Evolutionary conservation across 2,113 vertebrate species (phyloP).

Genomic region (Chaetodon auriga): DNA sequence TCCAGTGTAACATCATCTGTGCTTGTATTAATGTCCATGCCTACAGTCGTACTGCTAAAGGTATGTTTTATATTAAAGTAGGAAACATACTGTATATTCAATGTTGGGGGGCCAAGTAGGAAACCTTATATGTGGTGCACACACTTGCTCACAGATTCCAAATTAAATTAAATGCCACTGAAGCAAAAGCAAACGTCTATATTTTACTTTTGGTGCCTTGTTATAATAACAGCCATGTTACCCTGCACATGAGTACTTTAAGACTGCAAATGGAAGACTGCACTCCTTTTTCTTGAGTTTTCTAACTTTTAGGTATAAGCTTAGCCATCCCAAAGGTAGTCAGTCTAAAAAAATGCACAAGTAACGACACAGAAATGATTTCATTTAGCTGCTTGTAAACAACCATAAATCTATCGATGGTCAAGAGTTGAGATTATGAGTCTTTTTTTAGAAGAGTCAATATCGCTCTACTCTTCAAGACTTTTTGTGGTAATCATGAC

Average conservation of each 20-base stretch:
- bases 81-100: neutral
- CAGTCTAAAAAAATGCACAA: neutral
- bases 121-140: constrained; percentile 15
- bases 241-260: neutral
- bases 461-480: neutral
- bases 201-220: constrained; percentile 12
- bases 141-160: constrained; percentile 17
- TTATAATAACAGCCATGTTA: neutral
- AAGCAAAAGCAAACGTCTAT: constrained; percentile 3
- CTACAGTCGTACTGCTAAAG: constrained; percentile 1
- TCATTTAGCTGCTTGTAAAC: neutral
- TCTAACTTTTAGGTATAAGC: neutral
- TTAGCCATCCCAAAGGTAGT: neutral
- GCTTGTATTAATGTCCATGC: constrained; percentile 16
- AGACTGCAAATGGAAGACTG: neutral
- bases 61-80: constrained; percentile 28
- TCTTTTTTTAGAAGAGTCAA: neutral
- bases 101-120: constrained; percentile 6
- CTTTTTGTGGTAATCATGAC: neutral
- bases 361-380: neutral
- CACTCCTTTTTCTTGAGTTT: neutral
- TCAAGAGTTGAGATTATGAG: neutral
- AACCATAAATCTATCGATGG: neutral
- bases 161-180: neutral
- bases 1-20: constrained; percentile 4